Base-by-base conservation (phyloP, 2,888 invertebrate species). In the Eumerus sabulonum region DNA sequence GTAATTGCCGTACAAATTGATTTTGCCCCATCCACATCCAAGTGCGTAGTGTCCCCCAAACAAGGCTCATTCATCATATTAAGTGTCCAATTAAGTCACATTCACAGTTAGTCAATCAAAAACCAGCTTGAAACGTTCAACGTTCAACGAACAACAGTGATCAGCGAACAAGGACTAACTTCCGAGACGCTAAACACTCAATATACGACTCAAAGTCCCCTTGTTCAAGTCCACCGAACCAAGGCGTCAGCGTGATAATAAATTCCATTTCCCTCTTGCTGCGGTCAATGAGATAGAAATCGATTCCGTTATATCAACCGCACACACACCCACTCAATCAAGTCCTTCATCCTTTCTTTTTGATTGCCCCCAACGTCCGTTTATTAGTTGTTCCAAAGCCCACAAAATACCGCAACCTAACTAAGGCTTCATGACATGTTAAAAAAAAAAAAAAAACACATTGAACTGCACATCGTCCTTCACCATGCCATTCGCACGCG, bases 221-320 rank as follows among this genome's bases (percentile, higher is more conserved):
- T 35, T 27, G 2, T 1, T 9, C 3, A 13, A 38, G 11, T 11
- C 36, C 14, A 16, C 13, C 9, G 13, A n/a, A 35, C 27, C 27
- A 19, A 4, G 42, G 42, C 12, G n/a, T 45, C 42, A 12, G 42
- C 12, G n/a, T 45, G 35, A 36, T 70, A 50, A 51, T 50, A 71
- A 66, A 64, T 71, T 71, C 40, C 12, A 53, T 62, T 66, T 40
- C 18, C 38, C 44, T 14, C 19, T 13, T 36, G 16, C 27, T 63
- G 53, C 35, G 47, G 56, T 72, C 66, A 77, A 56, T 57, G 72
- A 62, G 40, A 36, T 47, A 48, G 36, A 72, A 60, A 72, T 60
- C 66, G 54, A 71, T 66, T 76, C 44, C 35, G 60, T 56, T 59
- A 60, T 51, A 14, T 27, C 27, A 27, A 27, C 27, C 27, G 7